phyloP scores from a whole-genome alignment of 1,140 invertebrate species.

The Lasioglossum albipes region DNA sequence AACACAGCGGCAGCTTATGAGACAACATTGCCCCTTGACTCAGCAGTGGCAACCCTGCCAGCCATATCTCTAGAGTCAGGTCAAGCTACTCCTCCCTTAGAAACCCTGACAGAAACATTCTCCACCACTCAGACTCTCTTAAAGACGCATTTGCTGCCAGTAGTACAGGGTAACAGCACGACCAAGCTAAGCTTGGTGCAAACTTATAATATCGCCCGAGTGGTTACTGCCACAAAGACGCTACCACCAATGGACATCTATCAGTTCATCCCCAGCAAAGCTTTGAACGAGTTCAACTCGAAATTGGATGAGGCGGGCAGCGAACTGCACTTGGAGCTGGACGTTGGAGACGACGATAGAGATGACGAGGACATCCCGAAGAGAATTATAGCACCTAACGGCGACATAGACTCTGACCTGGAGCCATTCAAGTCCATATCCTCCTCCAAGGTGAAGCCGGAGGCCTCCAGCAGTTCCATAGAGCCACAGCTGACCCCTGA shows the following conservation, averaged over 20 bases:
- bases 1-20: constrained; percentile 87
- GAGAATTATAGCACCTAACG: constrained; percentile 81
- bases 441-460: constrained; percentile 80
- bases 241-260: constrained; percentile 92
- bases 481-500: constrained; percentile 84
- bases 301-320: constrained; percentile 92
- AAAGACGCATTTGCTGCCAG: constrained; percentile 92
- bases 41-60: constrained; percentile 90
- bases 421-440: constrained; percentile 81
- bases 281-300: constrained; percentile 93
- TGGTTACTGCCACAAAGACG: constrained; percentile 93
- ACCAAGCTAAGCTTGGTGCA: constrained; percentile 90
- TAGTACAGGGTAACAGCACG: constrained; percentile 87
- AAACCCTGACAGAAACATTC: constrained; percentile 94
- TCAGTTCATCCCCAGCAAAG: constrained; percentile 92
- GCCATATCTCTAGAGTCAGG: constrained; percentile 87
- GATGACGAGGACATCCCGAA: constrained; percentile 84
- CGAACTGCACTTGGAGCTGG: constrained; percentile 90
- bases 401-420: constrained; percentile 85
- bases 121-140: constrained; percentile 92
- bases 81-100: constrained; percentile 88
- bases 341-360: constrained; percentile 90
- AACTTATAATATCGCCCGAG: constrained; percentile 91
- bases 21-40: constrained; percentile 86
- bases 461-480: constrained; percentile 25